Conservation (phyloP, 2,888 invertebrate species). For the Troglohyphantes excavatus region DNA sequence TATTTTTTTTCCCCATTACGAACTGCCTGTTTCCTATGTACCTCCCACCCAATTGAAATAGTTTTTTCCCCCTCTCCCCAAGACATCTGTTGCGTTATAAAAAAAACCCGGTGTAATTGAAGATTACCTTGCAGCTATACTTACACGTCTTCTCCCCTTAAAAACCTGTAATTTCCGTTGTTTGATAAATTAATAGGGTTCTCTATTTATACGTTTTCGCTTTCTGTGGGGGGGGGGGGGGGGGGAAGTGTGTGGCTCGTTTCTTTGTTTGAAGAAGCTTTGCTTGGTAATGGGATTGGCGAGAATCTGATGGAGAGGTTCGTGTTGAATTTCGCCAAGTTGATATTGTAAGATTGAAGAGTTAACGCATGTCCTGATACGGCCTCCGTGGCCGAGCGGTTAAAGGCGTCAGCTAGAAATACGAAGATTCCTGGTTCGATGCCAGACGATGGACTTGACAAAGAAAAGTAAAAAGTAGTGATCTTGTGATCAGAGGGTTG, state of each 20-base stretch:
- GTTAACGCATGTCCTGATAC: too few species aligned
- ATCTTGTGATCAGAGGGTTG: too few species aligned
- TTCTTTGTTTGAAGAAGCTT: neutral
- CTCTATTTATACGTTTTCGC: constrained; percentile 46
- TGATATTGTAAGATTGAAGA: too few species aligned
- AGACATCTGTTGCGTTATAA: constrained; percentile 58
- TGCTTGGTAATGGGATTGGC: neutral
- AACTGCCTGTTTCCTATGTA: neutral
- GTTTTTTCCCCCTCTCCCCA: neutral
- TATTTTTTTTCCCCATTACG: neutral
- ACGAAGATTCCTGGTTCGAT: too few species aligned
- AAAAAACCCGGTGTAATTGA: constrained; percentile 64
- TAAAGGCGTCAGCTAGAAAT: too few species aligned
- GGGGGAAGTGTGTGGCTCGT: neutral
- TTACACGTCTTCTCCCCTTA: constrained; percentile 30
- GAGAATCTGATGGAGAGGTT: neutral
- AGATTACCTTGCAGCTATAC: constrained; percentile 20
- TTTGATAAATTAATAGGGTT: constrained; percentile 74
- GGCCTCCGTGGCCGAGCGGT: too few species aligned
- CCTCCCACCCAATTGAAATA: constrained; percentile 18
- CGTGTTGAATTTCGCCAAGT: neutral
- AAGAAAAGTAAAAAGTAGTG: too few species aligned
- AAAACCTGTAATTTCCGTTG: constrained; percentile 75
- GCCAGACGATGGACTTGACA: too few species aligned
- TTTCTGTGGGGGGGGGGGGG: neutral